phyloP scores from a whole-genome alignment of 2,888 invertebrate species.

The Agelastica alni region DNA sequence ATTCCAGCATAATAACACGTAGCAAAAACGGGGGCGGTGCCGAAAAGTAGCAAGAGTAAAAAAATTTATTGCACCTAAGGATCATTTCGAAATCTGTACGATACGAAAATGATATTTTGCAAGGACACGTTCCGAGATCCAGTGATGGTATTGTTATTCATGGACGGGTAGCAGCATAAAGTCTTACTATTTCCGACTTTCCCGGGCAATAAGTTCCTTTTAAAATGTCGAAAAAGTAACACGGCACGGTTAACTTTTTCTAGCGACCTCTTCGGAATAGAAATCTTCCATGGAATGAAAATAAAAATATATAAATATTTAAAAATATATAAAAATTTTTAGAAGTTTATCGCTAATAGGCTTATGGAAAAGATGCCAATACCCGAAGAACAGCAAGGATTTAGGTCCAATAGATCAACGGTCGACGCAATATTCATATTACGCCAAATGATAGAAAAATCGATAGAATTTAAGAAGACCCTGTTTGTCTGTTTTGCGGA shows the following conservation, averaged over 20 bases:
- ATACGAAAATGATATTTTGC: slow-evolving; percentile 38
- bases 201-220: slow-evolving; percentile 32
- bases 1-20: slow-evolving; percentile 20
- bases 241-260: slow-evolving; percentile 9
- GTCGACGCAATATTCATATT: no score
- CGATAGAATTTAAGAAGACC: no score
- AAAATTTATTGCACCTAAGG: slow-evolving; percentile 30
- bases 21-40: slow-evolving; percentile 2
- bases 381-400: no score
- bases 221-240: slow-evolving; percentile 26
- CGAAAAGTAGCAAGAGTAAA: slow-evolving; percentile 14
- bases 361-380: no score
- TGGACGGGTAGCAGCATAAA: slow-evolving; percentile 37
- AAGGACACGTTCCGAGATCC: slow-evolving; percentile 34
- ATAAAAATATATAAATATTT: no score
- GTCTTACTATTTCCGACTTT: slow-evolving; percentile 32
- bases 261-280: slow-evolving; percentile 7
- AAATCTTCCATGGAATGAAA: not conserved
- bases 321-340: no score
- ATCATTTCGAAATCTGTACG: slow-evolving; percentile 25
- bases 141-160: slow-evolving; percentile 40
- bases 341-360: no score
- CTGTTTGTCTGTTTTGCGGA: no score
- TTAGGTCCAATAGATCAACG: no score
- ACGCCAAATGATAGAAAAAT: no score